A percentile compares a stretch with the other conserved stretches of the same genome.
These are phyloP conservation scores for Hetaerina titia DNA, from an alignment of 2,888 invertebrate genomes.

Conservation along the genomic window DNA sequence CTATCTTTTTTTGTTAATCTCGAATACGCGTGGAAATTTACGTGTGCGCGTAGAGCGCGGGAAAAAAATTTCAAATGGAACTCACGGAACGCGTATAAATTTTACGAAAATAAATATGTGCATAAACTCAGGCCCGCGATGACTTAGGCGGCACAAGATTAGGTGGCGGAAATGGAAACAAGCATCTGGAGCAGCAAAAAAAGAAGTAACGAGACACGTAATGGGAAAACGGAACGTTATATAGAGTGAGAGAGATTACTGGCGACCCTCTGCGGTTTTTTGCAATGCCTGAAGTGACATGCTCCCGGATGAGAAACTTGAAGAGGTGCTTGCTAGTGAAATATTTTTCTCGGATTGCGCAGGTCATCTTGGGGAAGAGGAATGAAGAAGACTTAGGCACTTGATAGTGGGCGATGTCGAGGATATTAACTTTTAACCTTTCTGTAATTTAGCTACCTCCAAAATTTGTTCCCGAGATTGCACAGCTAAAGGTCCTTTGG, in stretches of 20 bases:
- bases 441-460: too few relatives aligned
- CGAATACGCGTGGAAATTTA: background rate
- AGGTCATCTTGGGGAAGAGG: too few relatives aligned
- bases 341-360: background rate
- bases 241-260: background rate
- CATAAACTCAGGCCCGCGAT: too few relatives aligned
- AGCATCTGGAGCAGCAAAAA: background rate
- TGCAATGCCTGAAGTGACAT: background rate
- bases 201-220: background rate
- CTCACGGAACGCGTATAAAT: too few relatives aligned
- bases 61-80: too few relatives aligned
- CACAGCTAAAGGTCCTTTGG: too few relatives aligned
- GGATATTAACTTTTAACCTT: too few relatives aligned
- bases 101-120: too few relatives aligned
- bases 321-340: background rate
- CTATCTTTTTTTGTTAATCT: background rate
- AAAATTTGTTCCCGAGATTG: too few relatives aligned
- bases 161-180: background rate
- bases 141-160: background rate
- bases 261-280: background rate
- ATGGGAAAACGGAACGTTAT: background rate
- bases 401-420: too few relatives aligned
- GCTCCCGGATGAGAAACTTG: background rate
- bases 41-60: background rate
- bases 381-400: too few relatives aligned